These are phyloP conservation scores for Apodemia duryi DNA, from an alignment of 2,888 invertebrate genomes.

Conservation along the genomic window DNA sequence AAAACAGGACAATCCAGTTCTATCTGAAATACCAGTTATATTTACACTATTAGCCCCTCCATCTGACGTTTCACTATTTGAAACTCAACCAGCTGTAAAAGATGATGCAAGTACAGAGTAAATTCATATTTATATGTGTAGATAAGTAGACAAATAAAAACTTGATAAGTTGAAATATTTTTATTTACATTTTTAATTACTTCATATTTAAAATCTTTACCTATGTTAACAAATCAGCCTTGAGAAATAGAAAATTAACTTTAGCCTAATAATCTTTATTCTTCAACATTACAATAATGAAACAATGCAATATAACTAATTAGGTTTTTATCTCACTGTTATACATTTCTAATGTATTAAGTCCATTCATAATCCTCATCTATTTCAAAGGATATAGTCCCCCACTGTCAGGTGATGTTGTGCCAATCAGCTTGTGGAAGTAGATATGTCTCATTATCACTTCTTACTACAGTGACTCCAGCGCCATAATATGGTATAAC, in stretches of 20 bases:
- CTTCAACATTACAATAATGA: conserved; percentile 8
- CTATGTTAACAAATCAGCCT: conserved; percentile 12
- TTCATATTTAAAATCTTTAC: not conserved
- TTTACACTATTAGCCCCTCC: conserved; percentile 87
- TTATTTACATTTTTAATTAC: conserved; percentile 4
- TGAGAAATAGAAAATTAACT: conserved; percentile 6
- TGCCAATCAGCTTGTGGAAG: conserved; percentile 90
- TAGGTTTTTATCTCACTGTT: conserved; percentile 19
- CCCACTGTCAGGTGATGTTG: conserved; percentile 77
- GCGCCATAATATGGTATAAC: conserved; percentile 97
- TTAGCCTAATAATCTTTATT: not conserved
- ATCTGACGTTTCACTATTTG: conserved; percentile 56
- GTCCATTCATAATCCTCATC: conserved; percentile 76
- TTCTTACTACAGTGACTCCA: conserved; percentile 87
- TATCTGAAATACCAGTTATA: conserved; percentile 88
- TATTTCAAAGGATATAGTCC: conserved; percentile 65
- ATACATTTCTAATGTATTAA: conserved; percentile 36
- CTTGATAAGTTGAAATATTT: not conserved
- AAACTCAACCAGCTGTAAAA: conserved; percentile 46
- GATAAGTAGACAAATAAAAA: conserved; percentile 16
- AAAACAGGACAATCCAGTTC: conserved; percentile 84
- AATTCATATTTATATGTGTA: conserved; percentile 12
- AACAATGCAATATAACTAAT: conserved; percentile 26
- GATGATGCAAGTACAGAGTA: conserved; percentile 33
- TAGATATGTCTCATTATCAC: conserved; percentile 91